phyloP scores from a whole-genome alignment of 2,888 invertebrate species.

The Tetragonula carbonaria region DNA sequence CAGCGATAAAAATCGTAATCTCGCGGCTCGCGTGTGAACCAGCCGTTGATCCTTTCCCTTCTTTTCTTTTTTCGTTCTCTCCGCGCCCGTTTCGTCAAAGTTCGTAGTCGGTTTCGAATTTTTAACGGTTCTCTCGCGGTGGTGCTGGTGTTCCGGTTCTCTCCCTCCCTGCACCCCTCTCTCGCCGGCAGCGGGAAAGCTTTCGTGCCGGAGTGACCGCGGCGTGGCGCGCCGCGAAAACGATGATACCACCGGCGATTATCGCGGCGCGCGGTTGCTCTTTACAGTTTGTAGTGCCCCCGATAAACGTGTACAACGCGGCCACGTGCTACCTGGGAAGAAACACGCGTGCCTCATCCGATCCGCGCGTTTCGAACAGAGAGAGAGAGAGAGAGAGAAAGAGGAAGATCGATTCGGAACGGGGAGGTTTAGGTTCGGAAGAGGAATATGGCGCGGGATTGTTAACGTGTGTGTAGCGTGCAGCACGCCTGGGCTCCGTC shows the following conservation, averaged over 20 bases:
- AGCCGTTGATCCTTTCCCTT: constrained; percentile 27
- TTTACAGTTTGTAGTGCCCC: not conserved
- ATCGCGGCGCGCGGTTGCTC: not conserved
- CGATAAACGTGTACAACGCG: constrained; percentile 64
- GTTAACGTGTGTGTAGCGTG: no score
- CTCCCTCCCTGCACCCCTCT: no score
- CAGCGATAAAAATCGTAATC: constrained; percentile 38
- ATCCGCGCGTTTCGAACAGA: constrained; percentile 11
- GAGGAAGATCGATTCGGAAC: no score
- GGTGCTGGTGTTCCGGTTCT: not conserved
- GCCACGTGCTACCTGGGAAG: constrained; percentile 64
- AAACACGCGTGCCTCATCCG: constrained; percentile 11
- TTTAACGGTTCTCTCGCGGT: not conserved
- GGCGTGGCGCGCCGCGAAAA: not conserved
- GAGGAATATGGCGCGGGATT: no score
- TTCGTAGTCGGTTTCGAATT: not conserved
- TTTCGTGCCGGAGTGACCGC: not conserved
- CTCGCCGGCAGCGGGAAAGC: not conserved
- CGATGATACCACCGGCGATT: constrained; percentile 1
- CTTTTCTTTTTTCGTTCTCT: not conserved
- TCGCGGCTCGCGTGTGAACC: constrained; percentile 37
- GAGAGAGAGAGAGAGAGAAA: not conserved
- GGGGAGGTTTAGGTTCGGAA: no score
- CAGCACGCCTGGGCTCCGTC: no score
- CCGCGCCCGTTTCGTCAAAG: constrained; percentile 2